phyloP scores from a whole-genome alignment of 2,888 invertebrate species.

The Acleris laterana region DNA sequence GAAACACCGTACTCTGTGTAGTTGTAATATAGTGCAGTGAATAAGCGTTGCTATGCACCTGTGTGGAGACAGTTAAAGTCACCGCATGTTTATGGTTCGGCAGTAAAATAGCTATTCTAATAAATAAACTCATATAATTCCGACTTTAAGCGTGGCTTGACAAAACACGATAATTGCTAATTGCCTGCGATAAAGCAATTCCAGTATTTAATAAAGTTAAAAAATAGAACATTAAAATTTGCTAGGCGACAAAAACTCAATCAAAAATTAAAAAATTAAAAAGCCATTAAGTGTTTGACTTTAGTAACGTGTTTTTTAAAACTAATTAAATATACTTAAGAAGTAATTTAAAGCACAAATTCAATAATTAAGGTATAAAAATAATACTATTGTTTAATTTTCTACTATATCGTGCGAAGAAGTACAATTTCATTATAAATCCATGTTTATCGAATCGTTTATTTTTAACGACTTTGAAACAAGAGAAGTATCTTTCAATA shows the following conservation, averaged over 20 bases:
- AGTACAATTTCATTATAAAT: constrained; percentile 6
- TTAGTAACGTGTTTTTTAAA: no score
- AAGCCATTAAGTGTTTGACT: no score
- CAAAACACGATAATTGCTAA: background rate
- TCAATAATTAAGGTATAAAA: no score
- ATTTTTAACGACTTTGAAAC: constrained; percentile 8
- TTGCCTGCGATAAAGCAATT: no score
- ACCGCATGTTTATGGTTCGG: background rate
- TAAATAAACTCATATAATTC: background rate
- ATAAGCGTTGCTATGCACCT: background rate
- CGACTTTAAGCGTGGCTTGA: background rate
- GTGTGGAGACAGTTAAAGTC: background rate
- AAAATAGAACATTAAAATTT: no score
- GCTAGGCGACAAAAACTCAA: no score
- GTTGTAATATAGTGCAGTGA: background rate
- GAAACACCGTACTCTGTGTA: background rate
- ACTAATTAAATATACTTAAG: no score
- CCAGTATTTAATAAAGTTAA: no score
- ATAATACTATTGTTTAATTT: background rate
- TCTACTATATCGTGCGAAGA: background rate
- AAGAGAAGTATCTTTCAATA: constrained; percentile 22
- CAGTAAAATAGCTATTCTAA: background rate
- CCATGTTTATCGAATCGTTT: constrained; percentile 2
- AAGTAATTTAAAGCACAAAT: no score
- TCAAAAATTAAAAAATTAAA: no score